Conservation (phyloP, 2,113 vertebrate species). For the Tachuris rubrigastra region DNA sequence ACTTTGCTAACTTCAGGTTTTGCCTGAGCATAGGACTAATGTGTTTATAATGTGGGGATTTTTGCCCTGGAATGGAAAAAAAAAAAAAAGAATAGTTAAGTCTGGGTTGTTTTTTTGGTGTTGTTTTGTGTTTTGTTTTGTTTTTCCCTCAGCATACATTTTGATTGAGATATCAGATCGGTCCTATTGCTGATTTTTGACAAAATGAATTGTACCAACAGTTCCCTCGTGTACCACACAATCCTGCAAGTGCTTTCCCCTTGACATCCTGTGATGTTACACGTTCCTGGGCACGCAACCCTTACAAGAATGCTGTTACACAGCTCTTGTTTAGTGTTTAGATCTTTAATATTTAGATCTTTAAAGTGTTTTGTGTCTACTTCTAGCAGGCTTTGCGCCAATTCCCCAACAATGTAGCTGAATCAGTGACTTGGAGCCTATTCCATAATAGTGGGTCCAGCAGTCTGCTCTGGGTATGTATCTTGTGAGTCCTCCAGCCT, state of each 20-base stretch:
- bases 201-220: neutral
- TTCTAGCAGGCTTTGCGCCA: slow-evolving; percentile 48
- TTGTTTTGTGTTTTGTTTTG: neutral
- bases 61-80: neutral
- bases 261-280: neutral
- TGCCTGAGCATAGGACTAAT: neutral
- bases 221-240: neutral
- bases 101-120: neutral
- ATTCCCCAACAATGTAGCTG: slow-evolving; percentile 59
- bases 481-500: slow-evolving; percentile 65
- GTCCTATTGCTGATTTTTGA: neutral
- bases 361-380: slow-evolving; percentile 62
- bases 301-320: slow-evolving; percentile 16
- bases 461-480: slow-evolving; percentile 63
- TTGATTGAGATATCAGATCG: neutral
- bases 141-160: neutral
- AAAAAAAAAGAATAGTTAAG: neutral
- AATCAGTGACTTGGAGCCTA: slow-evolving; percentile 64
- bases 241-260: neutral
- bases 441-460: slow-evolving; percentile 42
- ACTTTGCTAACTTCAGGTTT: neutral
- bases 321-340: slow-evolving; percentile 68
- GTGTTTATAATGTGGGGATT: neutral
- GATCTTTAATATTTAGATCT: slow-evolving; percentile 68
- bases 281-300: neutral